Conservation (phyloP, 1,140 invertebrate species). For the Eulimnadia texana region DNA sequence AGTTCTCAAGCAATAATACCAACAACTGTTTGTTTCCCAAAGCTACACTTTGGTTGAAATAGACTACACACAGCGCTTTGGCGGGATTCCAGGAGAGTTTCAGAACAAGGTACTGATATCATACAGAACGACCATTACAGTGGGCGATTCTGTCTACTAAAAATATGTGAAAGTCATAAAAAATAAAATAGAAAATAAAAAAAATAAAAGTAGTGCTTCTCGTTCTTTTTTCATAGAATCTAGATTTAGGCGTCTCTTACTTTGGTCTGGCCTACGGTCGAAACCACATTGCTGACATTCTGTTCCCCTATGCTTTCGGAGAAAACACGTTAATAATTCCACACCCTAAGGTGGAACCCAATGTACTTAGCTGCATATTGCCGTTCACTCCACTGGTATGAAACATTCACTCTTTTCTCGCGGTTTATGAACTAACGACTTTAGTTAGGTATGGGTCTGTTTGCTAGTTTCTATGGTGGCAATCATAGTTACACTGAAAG, state of each 20-base stretch:
- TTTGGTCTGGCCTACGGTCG: background rate
- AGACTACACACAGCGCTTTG: too few relatives aligned
- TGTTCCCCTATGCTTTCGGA: background rate
- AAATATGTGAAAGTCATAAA: too few relatives aligned
- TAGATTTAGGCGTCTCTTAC: background rate
- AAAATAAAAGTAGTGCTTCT: too few relatives aligned
- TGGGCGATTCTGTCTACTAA: too few relatives aligned
- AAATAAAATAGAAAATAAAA: too few relatives aligned
- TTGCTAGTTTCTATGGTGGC: background rate
- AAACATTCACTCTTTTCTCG: background rate
- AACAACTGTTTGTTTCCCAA: too few relatives aligned
- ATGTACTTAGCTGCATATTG: background rate
- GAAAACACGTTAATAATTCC: background rate
- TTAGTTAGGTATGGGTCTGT: background rate
- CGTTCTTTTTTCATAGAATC: background rate
- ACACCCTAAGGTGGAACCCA: background rate
- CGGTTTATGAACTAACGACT: background rate
- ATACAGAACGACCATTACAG: too few relatives aligned
- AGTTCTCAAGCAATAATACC: too few relatives aligned
- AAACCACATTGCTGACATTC: background rate
- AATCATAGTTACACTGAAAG: background rate
- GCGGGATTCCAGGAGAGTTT: too few relatives aligned
- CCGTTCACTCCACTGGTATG: background rate
- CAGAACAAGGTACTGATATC: too few relatives aligned
- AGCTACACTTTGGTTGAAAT: too few relatives aligned